These are phyloP conservation scores for Hyposoter didymator DNA, from an alignment of 2,888 invertebrate genomes.

Conservation along the genomic window DNA sequence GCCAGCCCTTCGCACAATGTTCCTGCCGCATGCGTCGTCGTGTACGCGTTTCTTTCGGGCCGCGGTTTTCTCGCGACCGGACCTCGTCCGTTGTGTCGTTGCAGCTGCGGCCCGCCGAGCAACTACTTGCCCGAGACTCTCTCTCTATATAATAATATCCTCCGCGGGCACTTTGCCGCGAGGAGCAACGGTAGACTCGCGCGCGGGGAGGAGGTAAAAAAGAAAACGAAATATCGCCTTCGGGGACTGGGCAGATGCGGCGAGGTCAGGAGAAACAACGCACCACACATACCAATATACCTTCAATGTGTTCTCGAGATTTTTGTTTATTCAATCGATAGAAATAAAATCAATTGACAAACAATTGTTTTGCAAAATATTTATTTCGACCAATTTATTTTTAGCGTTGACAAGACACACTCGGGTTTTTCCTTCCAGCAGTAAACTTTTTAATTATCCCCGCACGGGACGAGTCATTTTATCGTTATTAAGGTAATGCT, in stretches of 20 bases:
- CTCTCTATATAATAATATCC: too few relatives aligned
- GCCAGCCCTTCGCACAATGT: too few relatives aligned
- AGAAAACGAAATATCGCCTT: constrained; percentile 10
- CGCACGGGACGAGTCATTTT: constrained; percentile 9
- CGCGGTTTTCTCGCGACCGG: constrained; percentile 22
- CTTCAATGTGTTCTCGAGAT: too few relatives aligned
- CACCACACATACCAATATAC: too few relatives aligned
- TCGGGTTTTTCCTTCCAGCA: not conserved
- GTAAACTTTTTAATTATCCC: constrained; percentile 67
- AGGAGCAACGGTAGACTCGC: constrained; percentile 15
- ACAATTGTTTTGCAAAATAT: too few relatives aligned
- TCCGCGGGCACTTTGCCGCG: not conserved
- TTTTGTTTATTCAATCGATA: too few relatives aligned
- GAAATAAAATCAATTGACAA: constrained; percentile 34
- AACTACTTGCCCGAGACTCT: too few relatives aligned
- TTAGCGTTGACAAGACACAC: not conserved
- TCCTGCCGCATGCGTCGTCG: too few relatives aligned
- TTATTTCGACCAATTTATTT: not conserved
- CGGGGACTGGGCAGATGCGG: constrained; percentile 8
- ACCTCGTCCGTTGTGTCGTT: constrained; percentile 36
- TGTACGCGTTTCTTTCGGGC: constrained; percentile 5
- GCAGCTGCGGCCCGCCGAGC: constrained; percentile 34
- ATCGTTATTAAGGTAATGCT: constrained; percentile 17
- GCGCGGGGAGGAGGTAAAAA: not conserved
- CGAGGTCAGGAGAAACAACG: not conserved